phyloP scores from a whole-genome alignment of 2,113 vertebrate genomes.

The Chrysemys picta region DNA sequence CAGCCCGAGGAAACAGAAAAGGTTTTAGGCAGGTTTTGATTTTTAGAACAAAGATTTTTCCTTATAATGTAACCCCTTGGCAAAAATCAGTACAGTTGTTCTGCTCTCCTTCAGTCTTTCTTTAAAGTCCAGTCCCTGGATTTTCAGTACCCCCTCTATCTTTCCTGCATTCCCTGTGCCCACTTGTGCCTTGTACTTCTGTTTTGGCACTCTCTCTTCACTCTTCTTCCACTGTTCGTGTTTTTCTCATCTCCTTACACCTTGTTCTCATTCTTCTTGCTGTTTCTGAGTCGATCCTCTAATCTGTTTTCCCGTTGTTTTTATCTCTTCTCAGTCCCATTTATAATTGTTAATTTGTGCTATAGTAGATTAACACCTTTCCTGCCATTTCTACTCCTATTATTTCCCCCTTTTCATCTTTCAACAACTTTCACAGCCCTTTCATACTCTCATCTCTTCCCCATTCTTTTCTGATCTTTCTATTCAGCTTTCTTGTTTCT shows the following conservation, averaged over 20 bases:
- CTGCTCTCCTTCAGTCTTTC: slow-evolving; percentile 30
- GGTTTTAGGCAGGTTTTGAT: neutral
- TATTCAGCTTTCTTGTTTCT: neutral
- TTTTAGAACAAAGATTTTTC: neutral
- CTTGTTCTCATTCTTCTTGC: slow-evolving; percentile 30
- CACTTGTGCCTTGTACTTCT: slow-evolving; percentile 37
- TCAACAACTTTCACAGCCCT: neutral
- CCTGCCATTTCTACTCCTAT: neutral
- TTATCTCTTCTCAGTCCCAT: neutral
- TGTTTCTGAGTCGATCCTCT: slow-evolving; percentile 46
- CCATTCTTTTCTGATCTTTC: neutral
- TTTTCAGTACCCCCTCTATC: neutral
- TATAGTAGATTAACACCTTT: neutral
- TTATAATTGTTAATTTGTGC: neutral
- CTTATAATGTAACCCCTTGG: neutral
- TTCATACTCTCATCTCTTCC: neutral
- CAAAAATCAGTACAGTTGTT: slow-evolving; percentile 6
- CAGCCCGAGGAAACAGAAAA: neutral
- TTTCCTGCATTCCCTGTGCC: slow-evolving; percentile 18
- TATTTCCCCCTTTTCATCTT: neutral
- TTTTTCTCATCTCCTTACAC: slow-evolving; percentile 45
- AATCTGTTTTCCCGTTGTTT: neutral
- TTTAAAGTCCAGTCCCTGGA: neutral
- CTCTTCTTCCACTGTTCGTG: slow-evolving; percentile 7
- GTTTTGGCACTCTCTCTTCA: slow-evolving; percentile 12